phyloP scores from a whole-genome alignment of 2,797 vertebrate species.

The Pseudotriccus pelzelni region DNA sequence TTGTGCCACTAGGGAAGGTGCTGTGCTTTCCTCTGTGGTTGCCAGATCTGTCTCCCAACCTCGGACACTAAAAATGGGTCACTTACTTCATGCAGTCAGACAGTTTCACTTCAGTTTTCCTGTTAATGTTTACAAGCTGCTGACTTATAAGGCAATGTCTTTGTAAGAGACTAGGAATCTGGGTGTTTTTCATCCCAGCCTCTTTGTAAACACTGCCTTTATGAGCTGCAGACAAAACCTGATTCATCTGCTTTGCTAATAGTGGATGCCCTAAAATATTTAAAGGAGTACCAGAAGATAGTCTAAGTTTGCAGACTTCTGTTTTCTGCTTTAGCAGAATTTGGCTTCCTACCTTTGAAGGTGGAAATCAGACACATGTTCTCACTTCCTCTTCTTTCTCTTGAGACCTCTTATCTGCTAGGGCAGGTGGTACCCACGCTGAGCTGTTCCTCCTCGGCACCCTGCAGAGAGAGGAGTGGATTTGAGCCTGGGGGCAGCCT shows the following conservation, averaged over 20 bases:
- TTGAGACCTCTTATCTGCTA: background rate
- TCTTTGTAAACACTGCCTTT: background rate
- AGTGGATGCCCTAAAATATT: background rate
- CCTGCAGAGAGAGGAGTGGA: rapidly evolving
- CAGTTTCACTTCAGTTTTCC: background rate
- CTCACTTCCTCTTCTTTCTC: background rate
- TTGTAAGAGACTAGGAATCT: background rate
- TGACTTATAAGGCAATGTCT: background rate
- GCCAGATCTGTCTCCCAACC: background rate
- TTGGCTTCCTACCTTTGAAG: background rate
- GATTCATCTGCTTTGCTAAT: background rate
- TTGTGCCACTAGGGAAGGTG: background rate
- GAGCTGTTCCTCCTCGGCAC: background rate
- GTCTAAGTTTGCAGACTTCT: rapidly evolving
- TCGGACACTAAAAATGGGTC: background rate
- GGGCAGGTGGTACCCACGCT: background rate
- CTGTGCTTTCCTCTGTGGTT: background rate
- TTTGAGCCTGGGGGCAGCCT: background rate
- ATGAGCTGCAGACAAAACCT: background rate
- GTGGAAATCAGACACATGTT: rapidly evolving
- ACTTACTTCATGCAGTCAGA: background rate
- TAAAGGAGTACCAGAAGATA: background rate
- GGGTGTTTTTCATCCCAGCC: background rate
- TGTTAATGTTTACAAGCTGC: background rate
- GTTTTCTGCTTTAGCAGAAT: background rate